Evolutionary conservation across 2,797 vertebrate genomes (phyloP).

Genomic region (Tolypeutes matacus): DNA sequence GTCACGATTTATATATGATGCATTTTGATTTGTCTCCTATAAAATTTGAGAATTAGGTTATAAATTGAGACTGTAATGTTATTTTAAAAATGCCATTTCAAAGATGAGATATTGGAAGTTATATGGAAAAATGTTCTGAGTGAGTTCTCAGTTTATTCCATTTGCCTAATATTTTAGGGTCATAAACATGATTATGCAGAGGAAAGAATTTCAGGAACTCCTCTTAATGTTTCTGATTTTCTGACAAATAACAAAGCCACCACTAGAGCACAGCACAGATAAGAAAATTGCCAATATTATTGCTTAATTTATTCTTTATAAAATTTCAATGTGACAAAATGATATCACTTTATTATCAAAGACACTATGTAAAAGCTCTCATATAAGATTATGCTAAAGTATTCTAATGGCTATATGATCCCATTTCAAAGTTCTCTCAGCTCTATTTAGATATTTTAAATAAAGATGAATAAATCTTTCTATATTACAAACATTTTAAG

Average conservation of each 20-base stretch:
- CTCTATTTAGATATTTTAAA: constrained; percentile 56
- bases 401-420: neutral
- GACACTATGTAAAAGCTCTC: neutral
- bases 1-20: neutral
- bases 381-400: neutral
- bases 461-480: constrained; percentile 40
- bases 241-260: constrained; percentile 23
- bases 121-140: constrained; percentile 33
- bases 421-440: constrained; percentile 7
- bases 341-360: constrained; percentile 40
- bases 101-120: constrained; percentile 63
- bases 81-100: constrained; percentile 55
- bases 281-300: constrained; percentile 40
- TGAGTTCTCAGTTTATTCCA: constrained; percentile 53
- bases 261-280: neutral
- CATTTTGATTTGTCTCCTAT: constrained; percentile 50
- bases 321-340: constrained; percentile 14
- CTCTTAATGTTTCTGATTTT: neutral
- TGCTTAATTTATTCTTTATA: neutral
- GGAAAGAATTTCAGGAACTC: constrained; percentile 40
- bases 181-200: constrained; percentile 52
- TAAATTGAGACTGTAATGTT: constrained; percentile 61
- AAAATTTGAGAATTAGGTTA: constrained; percentile 60
- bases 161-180: constrained; percentile 41
- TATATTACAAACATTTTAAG: neutral